Evolutionary conservation across 2,797 vertebrate genomes (phyloP).

Genomic region (Centroberyx gerrardi): DNA sequence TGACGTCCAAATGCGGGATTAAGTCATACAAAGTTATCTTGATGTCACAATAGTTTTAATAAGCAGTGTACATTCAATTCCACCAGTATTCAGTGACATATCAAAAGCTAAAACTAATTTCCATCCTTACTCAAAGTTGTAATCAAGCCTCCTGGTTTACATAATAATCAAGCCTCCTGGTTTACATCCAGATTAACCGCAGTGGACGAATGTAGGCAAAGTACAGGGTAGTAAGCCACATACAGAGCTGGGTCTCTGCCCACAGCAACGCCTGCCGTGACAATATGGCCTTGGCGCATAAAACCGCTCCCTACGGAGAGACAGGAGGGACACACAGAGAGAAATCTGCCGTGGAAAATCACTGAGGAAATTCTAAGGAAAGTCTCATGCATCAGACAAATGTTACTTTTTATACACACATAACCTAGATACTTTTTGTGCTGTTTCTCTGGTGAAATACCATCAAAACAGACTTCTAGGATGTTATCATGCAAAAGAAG

Average conservation of each 20-base stretch:
- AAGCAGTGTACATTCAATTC: not conserved
- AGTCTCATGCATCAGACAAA: not conserved
- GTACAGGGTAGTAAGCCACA: slow-evolving; percentile 25
- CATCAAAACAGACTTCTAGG: not conserved
- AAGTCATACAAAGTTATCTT: no score
- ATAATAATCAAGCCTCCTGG: not conserved
- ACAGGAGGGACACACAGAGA: slow-evolving; percentile 67
- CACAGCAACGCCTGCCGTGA: slow-evolving; percentile 54
- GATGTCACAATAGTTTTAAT: no score
- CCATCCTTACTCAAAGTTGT: not conserved
- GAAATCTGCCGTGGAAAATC: slow-evolving; percentile 74
- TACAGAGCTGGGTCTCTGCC: slow-evolving; percentile 43
- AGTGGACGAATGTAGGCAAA: slow-evolving; percentile 31
- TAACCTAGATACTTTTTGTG: not conserved
- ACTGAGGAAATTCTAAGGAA: slow-evolving; percentile 33
- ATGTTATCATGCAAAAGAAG: no score
- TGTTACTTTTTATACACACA: not conserved
- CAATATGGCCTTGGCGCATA: slow-evolving; percentile 73
- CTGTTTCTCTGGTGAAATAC: not conserved
- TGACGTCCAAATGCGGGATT: no score
- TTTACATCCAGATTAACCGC: slow-evolving; percentile 24
- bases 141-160: not conserved
- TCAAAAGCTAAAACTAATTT: not conserved
- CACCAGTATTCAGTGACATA: not conserved
- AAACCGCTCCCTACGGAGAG: slow-evolving; percentile 70